Conservation (phyloP, 2,797 vertebrate species). For the Sternotherus odoratus region DNA sequence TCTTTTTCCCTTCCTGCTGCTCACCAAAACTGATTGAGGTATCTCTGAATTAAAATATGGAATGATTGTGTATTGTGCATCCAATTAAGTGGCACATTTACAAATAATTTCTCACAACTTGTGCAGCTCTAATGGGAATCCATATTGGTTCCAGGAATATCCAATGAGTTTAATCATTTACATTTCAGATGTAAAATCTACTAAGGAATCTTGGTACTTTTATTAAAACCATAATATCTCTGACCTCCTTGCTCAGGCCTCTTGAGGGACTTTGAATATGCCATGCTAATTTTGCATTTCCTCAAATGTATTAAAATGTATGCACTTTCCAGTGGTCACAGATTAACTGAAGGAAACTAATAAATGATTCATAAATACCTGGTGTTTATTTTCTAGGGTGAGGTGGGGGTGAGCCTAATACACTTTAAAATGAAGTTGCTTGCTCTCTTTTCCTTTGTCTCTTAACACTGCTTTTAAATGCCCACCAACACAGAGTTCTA, state of each 20-base stretch:
- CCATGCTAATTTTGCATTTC: slow-evolving; percentile 36
- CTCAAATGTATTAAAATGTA: slow-evolving; percentile 64
- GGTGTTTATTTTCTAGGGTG: not conserved
- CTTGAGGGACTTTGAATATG: not conserved
- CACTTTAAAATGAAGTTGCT: not conserved
- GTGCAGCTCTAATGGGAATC: slow-evolving; percentile 34
- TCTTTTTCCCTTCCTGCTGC: not conserved
- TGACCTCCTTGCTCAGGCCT: not conserved
- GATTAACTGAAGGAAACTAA: not conserved
- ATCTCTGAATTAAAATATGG: slow-evolving; percentile 8
- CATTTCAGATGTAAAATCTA: slow-evolving; percentile 42
- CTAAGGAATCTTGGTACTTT: not conserved
- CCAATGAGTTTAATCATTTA: not conserved
- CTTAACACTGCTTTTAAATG: not conserved
- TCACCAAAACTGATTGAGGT: not conserved
- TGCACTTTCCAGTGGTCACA: slow-evolving; percentile 27
- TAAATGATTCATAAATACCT: slow-evolving; percentile 50
- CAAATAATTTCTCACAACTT: slow-evolving; percentile 54
- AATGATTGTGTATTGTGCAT: slow-evolving; percentile 16
- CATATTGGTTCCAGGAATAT: not conserved
- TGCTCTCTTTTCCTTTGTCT: not conserved
- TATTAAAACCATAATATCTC: not conserved
- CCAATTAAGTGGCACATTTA: slow-evolving; percentile 54
- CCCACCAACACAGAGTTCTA: not conserved
- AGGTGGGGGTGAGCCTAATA: not conserved